Percentiles rank a stretch among this genome's conserved stretches.
phyloP scores from a whole-genome alignment of 2,797 vertebrate genomes.

The Intellagama lesueurii region DNA sequence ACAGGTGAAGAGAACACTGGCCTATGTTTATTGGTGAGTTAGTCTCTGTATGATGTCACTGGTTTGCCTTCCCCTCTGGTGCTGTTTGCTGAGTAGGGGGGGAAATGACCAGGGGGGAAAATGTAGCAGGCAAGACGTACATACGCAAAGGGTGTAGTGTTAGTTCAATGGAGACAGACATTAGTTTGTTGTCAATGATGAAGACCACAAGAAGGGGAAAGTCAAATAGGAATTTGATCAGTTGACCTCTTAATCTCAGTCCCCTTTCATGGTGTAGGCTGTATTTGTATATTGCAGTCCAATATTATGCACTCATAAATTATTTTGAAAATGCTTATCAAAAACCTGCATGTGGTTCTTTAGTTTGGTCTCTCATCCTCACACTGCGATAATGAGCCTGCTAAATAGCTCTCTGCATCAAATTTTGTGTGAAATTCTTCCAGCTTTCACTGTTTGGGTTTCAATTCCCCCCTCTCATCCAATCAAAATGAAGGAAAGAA shows the following conservation, averaged over 20 bases:
- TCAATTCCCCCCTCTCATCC: slow-evolving; percentile 60
- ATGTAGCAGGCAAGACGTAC: neutral
- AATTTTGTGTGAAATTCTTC: slow-evolving; percentile 71
- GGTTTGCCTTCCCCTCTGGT: neutral
- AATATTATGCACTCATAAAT: slow-evolving; percentile 1
- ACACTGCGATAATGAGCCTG: slow-evolving; percentile 73
- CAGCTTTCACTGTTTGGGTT: slow-evolving; percentile 51
- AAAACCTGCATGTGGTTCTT: slow-evolving; percentile 55
- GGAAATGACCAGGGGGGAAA: too few species aligned
- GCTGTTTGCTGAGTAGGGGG: neutral
- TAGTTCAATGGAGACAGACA: neutral
- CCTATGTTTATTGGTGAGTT: too few species aligned
- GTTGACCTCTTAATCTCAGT: neutral
- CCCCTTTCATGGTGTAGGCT: neutral
- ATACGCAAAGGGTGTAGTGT: neutral
- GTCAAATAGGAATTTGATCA: neutral
- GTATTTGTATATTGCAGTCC: neutral
- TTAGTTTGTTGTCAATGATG: neutral
- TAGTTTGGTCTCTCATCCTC: slow-evolving; percentile 69
- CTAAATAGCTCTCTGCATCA: slow-evolving; percentile 71
- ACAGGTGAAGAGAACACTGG: too few species aligned
- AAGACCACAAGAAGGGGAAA: neutral
- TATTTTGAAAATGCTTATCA: neutral
- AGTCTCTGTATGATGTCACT: neutral
- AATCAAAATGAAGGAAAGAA: slow-evolving; percentile 63